Evolutionary conservation across 2,888 invertebrate genomes (phyloP).

Genomic region (Anticlea derivata): DNA sequence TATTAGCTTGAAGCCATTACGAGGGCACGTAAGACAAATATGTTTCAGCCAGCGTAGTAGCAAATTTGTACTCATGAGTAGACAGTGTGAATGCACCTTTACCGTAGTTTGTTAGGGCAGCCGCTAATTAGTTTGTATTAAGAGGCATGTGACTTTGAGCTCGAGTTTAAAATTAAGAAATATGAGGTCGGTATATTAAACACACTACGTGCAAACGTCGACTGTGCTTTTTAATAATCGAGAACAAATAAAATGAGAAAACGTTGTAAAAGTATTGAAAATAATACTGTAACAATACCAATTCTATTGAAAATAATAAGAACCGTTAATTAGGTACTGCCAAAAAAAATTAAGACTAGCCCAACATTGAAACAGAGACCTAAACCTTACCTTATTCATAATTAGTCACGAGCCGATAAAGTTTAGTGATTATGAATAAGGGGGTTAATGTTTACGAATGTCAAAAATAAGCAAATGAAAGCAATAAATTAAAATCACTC

Average conservation of each 20-base stretch:
- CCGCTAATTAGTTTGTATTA: slow-evolving; percentile 62
- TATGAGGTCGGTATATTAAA: slow-evolving; percentile 28
- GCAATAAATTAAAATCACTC: slow-evolving; percentile 16
- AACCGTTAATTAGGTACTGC: background rate
- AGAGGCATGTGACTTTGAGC: slow-evolving; percentile 45
- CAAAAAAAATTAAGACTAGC: too few species aligned
- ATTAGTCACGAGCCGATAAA: too few species aligned
- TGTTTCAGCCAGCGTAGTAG: slow-evolving; percentile 72
- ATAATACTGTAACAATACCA: too few species aligned
- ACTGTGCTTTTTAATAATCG: too few species aligned
- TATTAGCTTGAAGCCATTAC: slow-evolving; percentile 64
- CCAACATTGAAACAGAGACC: too few species aligned
- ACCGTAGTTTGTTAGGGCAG: slow-evolving; percentile 61
- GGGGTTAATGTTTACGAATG: too few species aligned
- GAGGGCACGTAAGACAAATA: slow-evolving; percentile 76
- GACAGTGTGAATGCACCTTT: slow-evolving; percentile 76
- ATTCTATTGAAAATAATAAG: too few species aligned
- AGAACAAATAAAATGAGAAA: too few species aligned
- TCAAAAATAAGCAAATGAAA: slow-evolving; percentile 9
- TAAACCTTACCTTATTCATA: too few species aligned
- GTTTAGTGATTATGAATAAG: too few species aligned
- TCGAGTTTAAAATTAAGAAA: slow-evolving; percentile 40
- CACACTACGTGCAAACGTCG: background rate
- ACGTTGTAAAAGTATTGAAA: too few species aligned
- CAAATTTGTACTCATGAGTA: slow-evolving; percentile 77